Conservation (phyloP, 2,888 invertebrate species). For the Tachina fera region DNA sequence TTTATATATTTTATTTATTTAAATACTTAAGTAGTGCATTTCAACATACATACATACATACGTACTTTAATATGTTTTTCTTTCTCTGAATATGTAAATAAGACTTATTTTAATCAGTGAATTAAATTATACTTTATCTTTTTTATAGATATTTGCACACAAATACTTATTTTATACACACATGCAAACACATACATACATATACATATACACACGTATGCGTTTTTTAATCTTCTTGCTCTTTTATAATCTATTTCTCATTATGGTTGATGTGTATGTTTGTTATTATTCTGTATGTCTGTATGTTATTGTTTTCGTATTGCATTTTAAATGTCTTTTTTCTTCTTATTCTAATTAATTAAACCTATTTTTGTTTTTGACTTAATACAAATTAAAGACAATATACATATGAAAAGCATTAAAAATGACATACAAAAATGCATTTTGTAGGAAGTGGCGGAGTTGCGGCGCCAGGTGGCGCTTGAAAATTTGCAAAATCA, state of each 20-base stretch:
- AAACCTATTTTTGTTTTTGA: conserved; percentile 39
- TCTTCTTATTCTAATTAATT: conserved; percentile 15
- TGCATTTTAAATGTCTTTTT: conserved; percentile 73
- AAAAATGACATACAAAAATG: conserved; percentile 68
- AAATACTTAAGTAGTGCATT: too few relatives aligned
- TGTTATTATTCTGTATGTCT: neutral
- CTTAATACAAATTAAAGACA: conserved; percentile 21
- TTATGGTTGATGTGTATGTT: conserved; percentile 39
- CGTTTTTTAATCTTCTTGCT: neutral
- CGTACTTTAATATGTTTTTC: too few relatives aligned
- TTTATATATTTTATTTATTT: too few relatives aligned
- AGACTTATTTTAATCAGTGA: too few relatives aligned
- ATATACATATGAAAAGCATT: conserved; percentile 61
- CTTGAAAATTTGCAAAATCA: conserved; percentile 83
- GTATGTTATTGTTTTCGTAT: conserved; percentile 62
- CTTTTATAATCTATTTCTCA: conserved; percentile 9
- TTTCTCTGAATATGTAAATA: too few relatives aligned
- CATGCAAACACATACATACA: neutral
- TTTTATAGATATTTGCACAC: too few relatives aligned
- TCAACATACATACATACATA: too few relatives aligned
- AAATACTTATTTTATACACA: neutral
- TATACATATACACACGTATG: neutral
- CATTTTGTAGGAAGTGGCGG: conserved; percentile 83
- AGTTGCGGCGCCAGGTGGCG: conserved; percentile 83
- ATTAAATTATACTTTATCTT: too few relatives aligned